phyloP scores from a whole-genome alignment of 2,113 vertebrate genomes.

The Eulemur macaco region DNA sequence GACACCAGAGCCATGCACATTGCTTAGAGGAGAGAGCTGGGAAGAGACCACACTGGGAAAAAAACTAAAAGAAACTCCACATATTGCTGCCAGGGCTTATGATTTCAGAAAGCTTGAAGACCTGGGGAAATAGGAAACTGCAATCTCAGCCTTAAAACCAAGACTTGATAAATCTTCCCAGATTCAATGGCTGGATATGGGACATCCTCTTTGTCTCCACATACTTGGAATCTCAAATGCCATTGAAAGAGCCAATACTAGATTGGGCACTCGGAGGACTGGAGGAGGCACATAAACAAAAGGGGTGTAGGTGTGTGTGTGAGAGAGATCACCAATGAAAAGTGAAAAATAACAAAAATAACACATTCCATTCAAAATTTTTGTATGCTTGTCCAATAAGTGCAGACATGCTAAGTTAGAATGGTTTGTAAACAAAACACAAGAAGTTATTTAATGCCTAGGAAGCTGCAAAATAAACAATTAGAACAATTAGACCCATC shows the following conservation, averaged over 20 bases:
- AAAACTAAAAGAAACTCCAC: background rate
- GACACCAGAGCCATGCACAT: accelerated
- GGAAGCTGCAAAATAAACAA: background rate
- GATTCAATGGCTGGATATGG: background rate
- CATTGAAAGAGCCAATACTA: background rate
- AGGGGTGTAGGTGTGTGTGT: background rate
- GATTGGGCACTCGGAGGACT: background rate
- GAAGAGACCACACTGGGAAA: background rate
- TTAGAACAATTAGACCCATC: background rate
- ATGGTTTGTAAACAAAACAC: background rate
- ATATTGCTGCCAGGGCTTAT: background rate
- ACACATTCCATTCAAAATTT: background rate
- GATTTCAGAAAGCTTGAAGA: background rate
- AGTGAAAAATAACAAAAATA: background rate
- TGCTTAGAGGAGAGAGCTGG: background rate
- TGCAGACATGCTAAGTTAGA: background rate
- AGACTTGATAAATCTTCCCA: background rate
- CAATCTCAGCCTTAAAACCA: background rate
- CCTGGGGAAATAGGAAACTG: background rate
- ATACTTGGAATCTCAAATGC: background rate
- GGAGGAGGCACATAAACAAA: background rate
- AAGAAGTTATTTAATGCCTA: background rate
- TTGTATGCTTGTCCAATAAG: background rate
- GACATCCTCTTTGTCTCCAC: background rate
- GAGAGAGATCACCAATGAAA: background rate